Percentiles rank a stretch among this genome's conserved stretches.
Evolutionary conservation across 2,113 vertebrate species (phyloP).

Genomic region (Petaurus breviceps): DNA sequence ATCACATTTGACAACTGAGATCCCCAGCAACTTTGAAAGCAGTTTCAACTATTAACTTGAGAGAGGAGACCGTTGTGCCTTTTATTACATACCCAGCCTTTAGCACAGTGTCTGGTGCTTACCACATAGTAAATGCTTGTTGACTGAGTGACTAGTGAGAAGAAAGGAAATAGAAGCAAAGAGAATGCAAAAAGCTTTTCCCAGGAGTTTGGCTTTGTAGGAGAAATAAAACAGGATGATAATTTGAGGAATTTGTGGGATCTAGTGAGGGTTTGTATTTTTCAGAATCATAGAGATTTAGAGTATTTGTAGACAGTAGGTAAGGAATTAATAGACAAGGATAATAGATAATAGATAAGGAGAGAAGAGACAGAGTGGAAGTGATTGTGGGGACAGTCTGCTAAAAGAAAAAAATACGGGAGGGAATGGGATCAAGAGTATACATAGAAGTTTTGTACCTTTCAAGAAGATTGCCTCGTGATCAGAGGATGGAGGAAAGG

Average conservation of each 20-base stretch:
- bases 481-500: background rate
- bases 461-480: background rate
- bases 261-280: background rate
- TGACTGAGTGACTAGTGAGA: background rate
- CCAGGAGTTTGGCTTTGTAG: background rate
- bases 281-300: background rate
- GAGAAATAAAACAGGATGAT: background rate
- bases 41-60: background rate
- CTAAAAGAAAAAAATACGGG: background rate
- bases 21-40: background rate
- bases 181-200: background rate
- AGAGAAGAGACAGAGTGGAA: background rate
- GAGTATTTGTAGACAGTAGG: background rate
- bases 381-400: background rate
- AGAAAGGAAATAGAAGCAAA: background rate
- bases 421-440: background rate
- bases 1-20: background rate
- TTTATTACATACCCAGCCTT: background rate
- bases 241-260: background rate
- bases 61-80: background rate
- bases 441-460: background rate
- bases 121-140: background rate
- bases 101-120: background rate
- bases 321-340: background rate
- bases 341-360: background rate